These are phyloP conservation scores for Xyrauchen texanus DNA, from an alignment of 2,113 vertebrate genomes.

Conservation along the genomic window DNA sequence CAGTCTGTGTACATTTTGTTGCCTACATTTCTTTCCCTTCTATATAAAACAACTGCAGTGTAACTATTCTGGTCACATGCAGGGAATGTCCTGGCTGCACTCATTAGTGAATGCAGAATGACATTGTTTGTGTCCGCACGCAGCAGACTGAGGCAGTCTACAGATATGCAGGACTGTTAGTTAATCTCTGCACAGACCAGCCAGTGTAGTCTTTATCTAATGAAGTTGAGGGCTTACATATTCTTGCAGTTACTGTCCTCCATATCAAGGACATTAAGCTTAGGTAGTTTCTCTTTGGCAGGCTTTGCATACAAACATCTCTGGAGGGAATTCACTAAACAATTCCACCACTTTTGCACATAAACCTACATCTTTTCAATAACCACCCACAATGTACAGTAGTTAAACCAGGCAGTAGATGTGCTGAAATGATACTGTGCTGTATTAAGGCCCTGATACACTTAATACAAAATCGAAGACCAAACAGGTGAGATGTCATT, in stretches of 20 bases:
- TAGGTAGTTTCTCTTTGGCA: neutral
- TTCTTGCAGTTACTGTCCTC: neutral
- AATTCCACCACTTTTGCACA: no score
- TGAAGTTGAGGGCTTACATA: slow-evolving; percentile 31
- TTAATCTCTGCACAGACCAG: slow-evolving; percentile 32
- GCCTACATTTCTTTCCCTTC: neutral
- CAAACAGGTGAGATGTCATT: no score
- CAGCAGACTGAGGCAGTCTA: neutral
- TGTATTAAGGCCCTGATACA: no score
- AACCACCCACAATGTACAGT: no score
- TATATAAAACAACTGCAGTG: neutral
- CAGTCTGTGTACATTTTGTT: slow-evolving; percentile 8
- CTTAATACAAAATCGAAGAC: no score
- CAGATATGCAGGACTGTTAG: slow-evolving; percentile 6
- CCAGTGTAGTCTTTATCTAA: slow-evolving; percentile 31
- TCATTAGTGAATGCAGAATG: slow-evolving; percentile 9
- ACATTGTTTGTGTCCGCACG: neutral
- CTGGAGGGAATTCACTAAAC: no score
- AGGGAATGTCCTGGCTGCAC: slow-evolving; percentile 6
- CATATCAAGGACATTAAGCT: slow-evolving; percentile 10
- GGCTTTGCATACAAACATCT: slow-evolving; percentile 14
- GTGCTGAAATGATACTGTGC: no score
- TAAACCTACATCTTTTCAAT: no score
- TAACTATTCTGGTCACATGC: neutral
- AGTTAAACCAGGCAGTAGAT: no score